Evolutionary conservation across 2,888 invertebrate species (phyloP), one percentile per base, ranked within the genome.

Genomic region (Parnassius glacialis): DNA sequence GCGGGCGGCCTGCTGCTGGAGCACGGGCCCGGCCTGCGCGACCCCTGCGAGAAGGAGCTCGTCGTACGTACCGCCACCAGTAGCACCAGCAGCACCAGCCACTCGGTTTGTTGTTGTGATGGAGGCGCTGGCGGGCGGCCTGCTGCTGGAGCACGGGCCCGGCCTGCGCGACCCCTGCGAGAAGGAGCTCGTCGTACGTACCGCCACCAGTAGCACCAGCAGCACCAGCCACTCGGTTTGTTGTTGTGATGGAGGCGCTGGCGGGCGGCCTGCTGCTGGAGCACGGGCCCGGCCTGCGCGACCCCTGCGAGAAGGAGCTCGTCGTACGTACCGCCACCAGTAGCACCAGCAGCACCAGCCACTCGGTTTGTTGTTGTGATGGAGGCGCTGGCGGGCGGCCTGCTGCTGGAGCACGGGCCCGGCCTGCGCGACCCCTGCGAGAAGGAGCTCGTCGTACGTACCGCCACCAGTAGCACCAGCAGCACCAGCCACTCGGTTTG

Each of bases 131-230:
- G 96, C 98, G 10, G 96, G 97, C 65, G 99, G 99, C 48, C 94
- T 98, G 76, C 92, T 99, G 74, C 94, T 98, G 64, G 96, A 96
- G 63, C 96, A 95, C 79, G 97, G 97, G 54, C 97, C 98, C 65
- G 99, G 99, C 65, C 92, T 99, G 65, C 92, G 97, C 47, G 99
- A 99, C 93, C 99, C 99, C 7, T 99, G 99, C 88, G 99, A 99
- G 92, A 99, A 98, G 88, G 98, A 99, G 57, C 94, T 95, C 0
- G 93, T 86, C 61, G 91, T 93, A 12, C 54, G 85, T 58, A 11
- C 5, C 10, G 45, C 56, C 58, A n/a, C n/a, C 53, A 9, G 10
- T 9, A 34, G 7, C 3, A 34, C 34, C 34, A 5, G 34, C 7
- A 34, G 7, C 5, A 34, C 34, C 34, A 34, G 34, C 5, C 7